Base-by-base conservation (phyloP, 2,888 invertebrate species). In the Protodeltote pygarga region DNA sequence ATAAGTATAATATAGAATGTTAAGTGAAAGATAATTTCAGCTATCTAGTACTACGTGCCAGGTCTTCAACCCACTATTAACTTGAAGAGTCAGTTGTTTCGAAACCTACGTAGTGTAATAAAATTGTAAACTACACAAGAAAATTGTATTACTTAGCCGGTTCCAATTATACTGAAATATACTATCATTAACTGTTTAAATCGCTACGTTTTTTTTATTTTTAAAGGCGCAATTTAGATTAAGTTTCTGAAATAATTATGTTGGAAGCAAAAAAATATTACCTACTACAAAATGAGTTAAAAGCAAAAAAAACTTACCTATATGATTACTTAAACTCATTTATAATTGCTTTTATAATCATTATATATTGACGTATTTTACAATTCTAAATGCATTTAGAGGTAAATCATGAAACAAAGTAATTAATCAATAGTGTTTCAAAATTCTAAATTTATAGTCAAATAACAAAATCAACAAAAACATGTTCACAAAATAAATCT, bases 401-500 rank as follows among this genome's bases (percentile, higher is more conserved):
- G 49, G 70, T 64, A 47, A 68, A 74, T 67, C 65, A 70, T 40
- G 29, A 61, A 73, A 72, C 45, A 54, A 40, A 59, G 61, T 61
- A 60, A 79, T 80, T 77, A 80, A 81, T 83, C 75, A 79, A 67
- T 33, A 46, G 50, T 53, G 60, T 77, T 73, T 65, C 52, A 60
- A 72, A 81, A 58, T 60, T 65, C 65, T 71, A 80, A 81, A 85
- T 85, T 85, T 86, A 81, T 86, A 83, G 80, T 77, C 79, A 76
- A 79, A 75, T 71, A 75, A 79, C 59, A 70, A 81, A 83, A 83
- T 81, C 76, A 79, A 80, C 76, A 77, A 64, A 79, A 82, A 71
- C 71, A 77, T 83, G 77, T 85, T 85, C 81, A 83, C 84, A 80
- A 79, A 81, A 91, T 90, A 89, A 89, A 91, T 90, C 87, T 89